Base-by-base conservation (phyloP, 2,797 vertebrate species). In the Gila robusta region DNA sequence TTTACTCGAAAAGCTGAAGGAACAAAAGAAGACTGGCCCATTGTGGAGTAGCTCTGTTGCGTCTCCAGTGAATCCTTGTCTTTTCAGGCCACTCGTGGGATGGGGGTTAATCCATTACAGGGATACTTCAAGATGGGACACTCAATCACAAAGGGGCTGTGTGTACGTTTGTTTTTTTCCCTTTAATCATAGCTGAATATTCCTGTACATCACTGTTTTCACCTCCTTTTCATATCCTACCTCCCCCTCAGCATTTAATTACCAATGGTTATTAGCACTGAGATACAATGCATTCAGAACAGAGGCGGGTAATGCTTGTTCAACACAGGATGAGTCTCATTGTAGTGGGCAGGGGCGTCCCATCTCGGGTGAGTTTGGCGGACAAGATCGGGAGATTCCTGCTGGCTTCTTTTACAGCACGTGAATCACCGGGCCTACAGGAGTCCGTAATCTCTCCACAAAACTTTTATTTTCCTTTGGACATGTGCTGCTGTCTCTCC, bases 341-440 rank as follows among this genome's bases (percentile, higher is more conserved):
- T 95, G 94, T 92, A 90, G 92, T 85, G 87, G 84, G 82, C 85
- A 4, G 88, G 64, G 71, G 67, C 88, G 81, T 92, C 92, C 92
- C 91, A 92, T 94, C 91, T 94, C 92, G 90, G 92, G 87, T 1
- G 88, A 89, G 89, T 90, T 80, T 52, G 86, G 47, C 79, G 89
- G 89, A 89, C 91, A 93, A 74, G 92, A 93, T 96, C 89, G 93
- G 91, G 89, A 91, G 92, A 87, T 87, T 94, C 95, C 94, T 93
- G 95, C 95, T 95, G 95, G 94, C 94, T 95, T 92, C 93, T 94
- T 96, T 95, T 93, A 93, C 94, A 89, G 92, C 81, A 62, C 59
- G 91, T 95, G 95, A 96, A 96, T 96, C 83, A 91, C 91, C 4
- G 87, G 91, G 92, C 93, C 95, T 93, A 94, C 94, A 94, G 95